Evolutionary conservation across 2,113 vertebrate species (phyloP).

Genomic region (Suricata suricatta): DNA sequence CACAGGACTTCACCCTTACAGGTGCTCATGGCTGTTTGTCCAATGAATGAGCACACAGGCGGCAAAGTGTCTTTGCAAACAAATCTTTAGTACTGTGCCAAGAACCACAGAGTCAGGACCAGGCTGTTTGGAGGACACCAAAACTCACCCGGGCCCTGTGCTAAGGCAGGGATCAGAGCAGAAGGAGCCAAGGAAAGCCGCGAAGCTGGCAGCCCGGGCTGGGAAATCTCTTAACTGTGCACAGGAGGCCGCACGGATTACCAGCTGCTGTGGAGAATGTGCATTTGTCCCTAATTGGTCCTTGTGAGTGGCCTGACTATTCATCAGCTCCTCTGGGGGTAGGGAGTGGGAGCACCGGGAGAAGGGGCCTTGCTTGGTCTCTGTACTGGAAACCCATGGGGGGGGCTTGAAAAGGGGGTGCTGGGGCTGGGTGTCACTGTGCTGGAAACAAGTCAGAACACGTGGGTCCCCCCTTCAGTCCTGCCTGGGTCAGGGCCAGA

Average conservation of each 20-base stretch:
- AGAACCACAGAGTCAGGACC: neutral
- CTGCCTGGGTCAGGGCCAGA: neutral
- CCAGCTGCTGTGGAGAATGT: neutral
- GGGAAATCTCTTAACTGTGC: neutral
- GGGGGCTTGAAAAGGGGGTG: neutral
- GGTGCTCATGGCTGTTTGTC: neutral
- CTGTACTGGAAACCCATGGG: neutral
- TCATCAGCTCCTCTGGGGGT: neutral
- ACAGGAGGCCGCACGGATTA: neutral
- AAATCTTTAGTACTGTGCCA: neutral
- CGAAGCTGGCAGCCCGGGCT: neutral
- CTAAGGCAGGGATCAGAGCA: neutral
- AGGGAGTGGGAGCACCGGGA: neutral
- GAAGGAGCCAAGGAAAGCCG: neutral
- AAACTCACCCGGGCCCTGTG: neutral
- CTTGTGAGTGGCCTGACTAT: neutral
- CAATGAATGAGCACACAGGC: neutral
- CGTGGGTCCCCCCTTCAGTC: fast-evolving
- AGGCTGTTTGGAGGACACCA: neutral
- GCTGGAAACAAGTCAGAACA: fast-evolving
- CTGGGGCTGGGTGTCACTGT: neutral
- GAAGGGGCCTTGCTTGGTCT: fast-evolving
- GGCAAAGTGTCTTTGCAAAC: neutral
- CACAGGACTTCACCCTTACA: neutral
- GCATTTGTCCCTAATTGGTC: neutral